Conservation (phyloP, 1,140 invertebrate genomes). For the Atopsyche davidsoni region DNA sequence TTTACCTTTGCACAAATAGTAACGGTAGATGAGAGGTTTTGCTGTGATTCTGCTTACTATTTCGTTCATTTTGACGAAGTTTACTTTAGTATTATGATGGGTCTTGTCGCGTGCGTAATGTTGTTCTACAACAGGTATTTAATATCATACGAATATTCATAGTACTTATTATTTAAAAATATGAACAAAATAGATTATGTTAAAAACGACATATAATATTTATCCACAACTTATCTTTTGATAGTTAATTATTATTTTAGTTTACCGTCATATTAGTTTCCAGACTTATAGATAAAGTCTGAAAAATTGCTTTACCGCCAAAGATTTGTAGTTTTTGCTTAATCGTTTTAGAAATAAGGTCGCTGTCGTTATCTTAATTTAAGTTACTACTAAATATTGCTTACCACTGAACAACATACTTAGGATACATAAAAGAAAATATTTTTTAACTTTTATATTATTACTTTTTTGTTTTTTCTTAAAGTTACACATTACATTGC, state of each 20-base stretch:
- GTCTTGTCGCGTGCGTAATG: neutral
- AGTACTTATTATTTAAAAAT: neutral
- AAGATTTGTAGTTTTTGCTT: conserved; percentile 18
- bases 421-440: too few relatives aligned
- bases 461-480: too few relatives aligned
- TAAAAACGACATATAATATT: too few relatives aligned
- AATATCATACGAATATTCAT: too few relatives aligned
- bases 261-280: conserved; percentile 2
- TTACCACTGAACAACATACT: too few relatives aligned
- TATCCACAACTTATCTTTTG: neutral
- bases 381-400: too few relatives aligned
- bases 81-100: conserved; percentile 5
- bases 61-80: conserved; percentile 1
- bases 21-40: neutral
- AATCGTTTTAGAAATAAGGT: too few relatives aligned
- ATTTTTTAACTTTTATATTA: too few relatives aligned
- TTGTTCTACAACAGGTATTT: neutral
- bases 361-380: too few relatives aligned
- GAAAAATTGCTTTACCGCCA: conserved; percentile 18
- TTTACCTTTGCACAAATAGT: conserved; percentile 4
- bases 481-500: too few relatives aligned
- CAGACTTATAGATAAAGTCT: conserved; percentile 18
- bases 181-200: neutral
- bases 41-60: conserved; percentile 5
- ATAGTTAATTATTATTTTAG: neutral